Evolutionary conservation across 2,888 invertebrate genomes (phyloP).

Genomic region (Drosophila tripunctata): DNA sequence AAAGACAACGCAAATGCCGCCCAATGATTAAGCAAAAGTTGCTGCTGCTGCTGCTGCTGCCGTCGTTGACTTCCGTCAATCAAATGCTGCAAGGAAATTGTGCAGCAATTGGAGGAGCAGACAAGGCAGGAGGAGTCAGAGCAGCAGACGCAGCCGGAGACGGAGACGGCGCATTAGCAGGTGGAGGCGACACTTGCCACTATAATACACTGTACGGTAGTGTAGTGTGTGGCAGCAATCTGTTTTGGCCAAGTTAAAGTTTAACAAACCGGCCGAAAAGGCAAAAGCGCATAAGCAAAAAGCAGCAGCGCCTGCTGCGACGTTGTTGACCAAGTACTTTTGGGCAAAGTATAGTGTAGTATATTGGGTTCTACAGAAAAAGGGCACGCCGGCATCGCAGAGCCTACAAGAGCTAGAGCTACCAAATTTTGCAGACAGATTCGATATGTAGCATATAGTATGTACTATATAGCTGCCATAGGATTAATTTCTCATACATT

Average conservation of each 20-base stretch:
- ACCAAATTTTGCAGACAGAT: too few species aligned
- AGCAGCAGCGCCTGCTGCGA: conserved; percentile 62
- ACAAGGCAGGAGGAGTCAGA: neutral
- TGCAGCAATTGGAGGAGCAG: neutral
- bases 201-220: too few species aligned
- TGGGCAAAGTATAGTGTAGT: too few species aligned
- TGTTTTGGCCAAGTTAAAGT: conserved; percentile 61
- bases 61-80: conserved; percentile 75
- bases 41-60: conserved; percentile 60
- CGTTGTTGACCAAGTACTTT: conserved; percentile 56
- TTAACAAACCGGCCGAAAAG: conserved; percentile 49
- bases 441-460: too few species aligned
- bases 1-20: conserved; percentile 68
- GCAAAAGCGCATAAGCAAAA: conserved; percentile 22
- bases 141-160: neutral
- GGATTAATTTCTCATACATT: too few species aligned
- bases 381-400: too few species aligned
- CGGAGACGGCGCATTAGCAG: conserved; percentile 31
- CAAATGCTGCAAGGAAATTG: conserved; percentile 43
- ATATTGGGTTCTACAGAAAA: too few species aligned
- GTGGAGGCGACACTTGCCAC: conserved; percentile 54
- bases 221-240: too few species aligned
- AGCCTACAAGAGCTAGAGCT: too few species aligned
- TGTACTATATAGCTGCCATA: too few species aligned
- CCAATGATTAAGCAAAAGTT: conserved; percentile 80